Evolutionary conservation across 2,113 vertebrate species (phyloP).

Genomic region (Rhinolophus ferrumequinum): DNA sequence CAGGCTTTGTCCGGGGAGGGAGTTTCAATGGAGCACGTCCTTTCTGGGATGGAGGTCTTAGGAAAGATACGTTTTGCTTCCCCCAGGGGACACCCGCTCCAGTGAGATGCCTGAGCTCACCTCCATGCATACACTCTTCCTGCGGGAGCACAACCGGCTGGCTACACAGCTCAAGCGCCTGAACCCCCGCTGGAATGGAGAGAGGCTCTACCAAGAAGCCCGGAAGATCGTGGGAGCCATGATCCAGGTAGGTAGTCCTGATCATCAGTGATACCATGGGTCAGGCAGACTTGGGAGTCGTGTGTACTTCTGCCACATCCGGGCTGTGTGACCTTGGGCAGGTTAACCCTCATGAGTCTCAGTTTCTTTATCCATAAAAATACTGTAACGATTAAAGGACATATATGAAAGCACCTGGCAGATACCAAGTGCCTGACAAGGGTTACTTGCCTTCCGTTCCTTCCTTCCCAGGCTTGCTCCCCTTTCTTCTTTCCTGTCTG

Average conservation of each 20-base stretch:
- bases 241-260: conserved; percentile 86
- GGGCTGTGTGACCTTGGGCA: neutral
- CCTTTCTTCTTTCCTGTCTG: neutral
- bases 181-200: conserved; percentile 90
- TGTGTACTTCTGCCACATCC: neutral
- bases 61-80: neutral
- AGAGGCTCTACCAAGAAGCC: conserved; percentile 92
- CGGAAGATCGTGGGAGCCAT: conserved; percentile 92
- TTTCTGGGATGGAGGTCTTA: neutral
- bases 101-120: conserved; percentile 93
- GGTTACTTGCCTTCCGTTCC: neutral
- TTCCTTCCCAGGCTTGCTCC: neutral
- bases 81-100: conserved; percentile 89
- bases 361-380: neutral
- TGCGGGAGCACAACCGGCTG: conserved; percentile 93
- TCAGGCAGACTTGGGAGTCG: neutral
- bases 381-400: neutral
- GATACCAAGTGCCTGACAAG: neutral
- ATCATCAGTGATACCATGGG: fast-evolving
- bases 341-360: neutral
- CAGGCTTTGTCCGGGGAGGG: neutral
- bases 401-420: neutral
- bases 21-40: neutral
- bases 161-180: conserved; percentile 87
- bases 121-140: conserved; percentile 90